Evolutionary conservation across 2,797 vertebrate genomes (phyloP), one percentile per base, ranked within the genome.

Genomic region (Galagoides demidoff): DNA sequence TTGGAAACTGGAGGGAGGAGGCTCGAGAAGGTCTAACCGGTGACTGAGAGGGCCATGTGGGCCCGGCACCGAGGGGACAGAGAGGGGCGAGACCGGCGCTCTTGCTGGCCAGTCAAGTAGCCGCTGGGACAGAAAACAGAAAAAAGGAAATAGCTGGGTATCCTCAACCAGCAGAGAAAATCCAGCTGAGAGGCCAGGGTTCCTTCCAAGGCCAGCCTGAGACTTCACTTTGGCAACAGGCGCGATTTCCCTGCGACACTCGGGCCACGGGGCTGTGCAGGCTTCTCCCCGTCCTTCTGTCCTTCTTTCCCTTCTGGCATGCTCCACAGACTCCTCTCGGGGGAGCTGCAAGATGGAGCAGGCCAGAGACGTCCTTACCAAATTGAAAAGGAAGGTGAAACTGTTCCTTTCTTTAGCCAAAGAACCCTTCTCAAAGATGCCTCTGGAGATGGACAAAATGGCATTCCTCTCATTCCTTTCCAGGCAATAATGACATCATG

Each of bases 391-490:
- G 92, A n/a, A 96, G 76, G 92, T 92, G 89, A 96, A 95, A 93
- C 79, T 85, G 0, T 95, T 94, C 89, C 90, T 96, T 98, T 95
- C 85, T 97, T 96, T 97, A 98, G 98, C 98, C 98, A 98, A 98
- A 98, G 97, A 98, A 83, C 86, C 49, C 71, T 82, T 85, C 76
- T 96, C 89, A 88, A 78, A 98, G 95, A 95, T 88, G 57, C 64
- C 14, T 31, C 89, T 79, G 37, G 78, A 81, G 95, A 64, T 31
- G 92, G 78, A 92, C 84, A 20, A 68, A 91, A 76, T 68, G 7
- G 95, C 95, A 7, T 82, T 88, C 3, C 0, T 87, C 52, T 79
- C 79, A 16, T 16, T 82, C 76, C 94, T 90, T 57, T 90, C 88
- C 70, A 64, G 96, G 95, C 97, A 97, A 77, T 96, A 96, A 97